phyloP scores from a whole-genome alignment of 2,113 vertebrate species.

The Cariama cristata region DNA sequence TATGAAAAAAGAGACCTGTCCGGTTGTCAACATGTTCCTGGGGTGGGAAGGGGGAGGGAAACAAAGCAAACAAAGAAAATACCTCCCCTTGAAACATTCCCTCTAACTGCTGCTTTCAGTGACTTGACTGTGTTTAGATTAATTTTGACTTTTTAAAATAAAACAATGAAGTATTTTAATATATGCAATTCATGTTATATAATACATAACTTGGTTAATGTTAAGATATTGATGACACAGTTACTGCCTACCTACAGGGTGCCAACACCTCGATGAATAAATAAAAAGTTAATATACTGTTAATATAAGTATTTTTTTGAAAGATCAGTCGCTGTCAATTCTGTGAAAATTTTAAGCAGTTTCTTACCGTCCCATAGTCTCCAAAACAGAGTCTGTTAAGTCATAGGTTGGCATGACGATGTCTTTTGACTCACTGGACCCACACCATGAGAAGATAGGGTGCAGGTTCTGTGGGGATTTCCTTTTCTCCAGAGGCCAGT shows the following conservation, averaged over 20 bases:
- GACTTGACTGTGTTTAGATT: background rate
- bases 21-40: background rate
- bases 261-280: background rate
- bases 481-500: constrained; percentile 98
- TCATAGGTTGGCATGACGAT: constrained; percentile 99
- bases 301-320: background rate
- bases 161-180: background rate
- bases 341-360: background rate
- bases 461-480: constrained; percentile 81
- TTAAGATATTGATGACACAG: background rate
- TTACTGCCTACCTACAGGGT: background rate
- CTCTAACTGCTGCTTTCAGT: background rate
- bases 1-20: background rate
- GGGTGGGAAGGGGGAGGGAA: too few relatives aligned
- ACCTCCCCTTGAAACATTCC: background rate
- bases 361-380: constrained; percentile 96
- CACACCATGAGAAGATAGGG: constrained; percentile 98
- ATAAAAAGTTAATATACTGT: background rate
- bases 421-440: constrained; percentile 91
- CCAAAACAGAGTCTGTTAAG: constrained; percentile 94
- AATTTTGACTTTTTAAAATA: background rate
- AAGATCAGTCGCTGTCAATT: background rate
- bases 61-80: background rate
- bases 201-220: background rate
- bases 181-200: background rate